A percentile compares a stretch with the other conserved stretches of the same genome.
phyloP scores from a whole-genome alignment of 2,797 vertebrate species.

The Champsocephalus gunnari region DNA sequence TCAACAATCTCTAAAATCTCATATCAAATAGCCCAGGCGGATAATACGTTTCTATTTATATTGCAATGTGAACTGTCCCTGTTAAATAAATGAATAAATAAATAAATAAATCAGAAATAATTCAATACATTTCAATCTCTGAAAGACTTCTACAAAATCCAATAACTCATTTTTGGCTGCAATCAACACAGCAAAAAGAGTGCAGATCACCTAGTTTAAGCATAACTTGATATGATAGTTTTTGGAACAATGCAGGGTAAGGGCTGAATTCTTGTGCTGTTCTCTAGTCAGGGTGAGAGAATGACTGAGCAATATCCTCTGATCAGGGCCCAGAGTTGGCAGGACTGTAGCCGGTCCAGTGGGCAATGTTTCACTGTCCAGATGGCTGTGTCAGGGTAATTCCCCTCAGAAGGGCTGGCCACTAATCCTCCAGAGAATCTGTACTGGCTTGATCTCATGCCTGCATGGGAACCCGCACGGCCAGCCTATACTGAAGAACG shows the following conservation, averaged over 20 bases:
- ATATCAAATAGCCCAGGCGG: not conserved
- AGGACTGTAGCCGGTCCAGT: conserved; percentile 28
- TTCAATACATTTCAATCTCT: not conserved
- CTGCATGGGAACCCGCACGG: conserved; percentile 43
- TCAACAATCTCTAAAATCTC: not conserved
- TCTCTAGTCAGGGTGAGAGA: not conserved
- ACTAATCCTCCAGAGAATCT: conserved; percentile 78
- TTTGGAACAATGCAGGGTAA: not conserved
- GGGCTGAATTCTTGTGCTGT: not conserved
- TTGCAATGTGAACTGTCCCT: too few relatives aligned
- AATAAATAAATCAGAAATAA: too few relatives aligned
- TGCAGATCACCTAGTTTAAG: not conserved
- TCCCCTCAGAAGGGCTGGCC: conserved; percentile 64
- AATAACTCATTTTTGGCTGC: not conserved
- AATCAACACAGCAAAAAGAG: not conserved
- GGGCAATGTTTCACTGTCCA: conserved; percentile 63
- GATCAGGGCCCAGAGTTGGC: conserved; percentile 14
- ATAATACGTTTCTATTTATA: not conserved
- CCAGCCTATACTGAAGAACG: conserved; percentile 23
- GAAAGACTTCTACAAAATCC: not conserved
- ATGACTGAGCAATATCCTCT: conserved; percentile 12
- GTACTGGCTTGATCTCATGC: conserved; percentile 69
- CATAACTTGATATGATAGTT: not conserved
- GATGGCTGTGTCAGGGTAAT: conserved; percentile 78
- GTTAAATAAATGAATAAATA: too few relatives aligned